A percentile compares a stretch with the other conserved stretches of the same genome.
Conservation (phyloP, 2,797 vertebrate species). For the Serranus cabrilla region DNA sequence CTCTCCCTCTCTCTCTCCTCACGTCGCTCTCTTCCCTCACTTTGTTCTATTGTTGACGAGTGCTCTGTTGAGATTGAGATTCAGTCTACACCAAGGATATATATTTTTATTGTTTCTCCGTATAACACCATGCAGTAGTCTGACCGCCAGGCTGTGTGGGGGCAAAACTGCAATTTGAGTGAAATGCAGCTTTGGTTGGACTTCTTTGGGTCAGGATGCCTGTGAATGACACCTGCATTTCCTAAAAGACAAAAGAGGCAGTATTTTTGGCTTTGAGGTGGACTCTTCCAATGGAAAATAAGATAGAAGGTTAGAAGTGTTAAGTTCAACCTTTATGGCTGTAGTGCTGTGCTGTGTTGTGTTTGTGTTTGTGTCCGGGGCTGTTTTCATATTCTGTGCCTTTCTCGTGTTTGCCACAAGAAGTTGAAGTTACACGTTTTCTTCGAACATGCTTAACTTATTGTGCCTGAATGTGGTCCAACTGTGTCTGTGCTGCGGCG, state of each 20-base stretch:
- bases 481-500: conserved; percentile 24
- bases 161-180: conserved; percentile 68
- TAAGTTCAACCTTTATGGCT: conserved; percentile 67
- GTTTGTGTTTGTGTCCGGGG: conserved; percentile 58
- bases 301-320: conserved; percentile 89
- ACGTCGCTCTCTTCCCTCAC: conserved; percentile 83
- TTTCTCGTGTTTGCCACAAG: conserved; percentile 47
- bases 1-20: conserved; percentile 66
- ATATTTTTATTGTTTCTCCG: conserved; percentile 48
- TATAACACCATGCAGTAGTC: conserved; percentile 60
- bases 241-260: conserved; percentile 84
- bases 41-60: conserved; percentile 86
- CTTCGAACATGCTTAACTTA: conserved; percentile 41
- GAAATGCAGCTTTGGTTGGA: conserved; percentile 78
- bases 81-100: conserved; percentile 75
- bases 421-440: conserved; percentile 72
- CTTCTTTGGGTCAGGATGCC: conserved; percentile 84
- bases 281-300: conserved; percentile 88
- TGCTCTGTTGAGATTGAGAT: conserved; percentile 78
- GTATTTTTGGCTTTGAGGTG: conserved; percentile 75
- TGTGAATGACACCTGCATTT: conserved; percentile 85
- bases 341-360: conserved; percentile 68
- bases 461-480: conserved; percentile 26
- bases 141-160: conserved; percentile 55
- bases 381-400: conserved; percentile 48